Evolutionary conservation across 2,888 invertebrate genomes (phyloP).

Genomic region (Aromia moschata): DNA sequence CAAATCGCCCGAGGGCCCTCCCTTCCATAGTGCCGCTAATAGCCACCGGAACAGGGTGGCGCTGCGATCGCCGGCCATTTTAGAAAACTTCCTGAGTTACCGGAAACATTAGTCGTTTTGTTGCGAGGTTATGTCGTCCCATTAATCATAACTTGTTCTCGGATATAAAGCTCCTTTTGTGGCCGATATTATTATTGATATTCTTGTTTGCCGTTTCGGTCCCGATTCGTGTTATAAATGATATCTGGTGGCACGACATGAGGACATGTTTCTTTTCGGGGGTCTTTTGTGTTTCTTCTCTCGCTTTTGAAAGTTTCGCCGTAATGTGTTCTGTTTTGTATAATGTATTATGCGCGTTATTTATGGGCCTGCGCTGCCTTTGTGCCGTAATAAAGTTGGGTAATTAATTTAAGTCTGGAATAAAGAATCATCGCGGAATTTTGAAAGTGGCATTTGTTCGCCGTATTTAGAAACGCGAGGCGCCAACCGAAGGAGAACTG

Average conservation of each 20-base stretch:
- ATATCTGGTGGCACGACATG: slow-evolving; percentile 59
- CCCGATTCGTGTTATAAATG: slow-evolving; percentile 61
- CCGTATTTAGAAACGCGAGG: too few relatives aligned
- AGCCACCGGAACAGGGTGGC: slow-evolving; percentile 61
- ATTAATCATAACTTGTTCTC: slow-evolving; percentile 62
- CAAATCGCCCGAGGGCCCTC: slow-evolving; percentile 59
- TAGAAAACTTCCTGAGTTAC: slow-evolving; percentile 62
- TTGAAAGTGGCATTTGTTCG: background rate
- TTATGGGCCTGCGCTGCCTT: slow-evolving; percentile 40
- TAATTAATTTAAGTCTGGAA: slow-evolving; percentile 41
- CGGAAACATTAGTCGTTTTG: slow-evolving; percentile 63
- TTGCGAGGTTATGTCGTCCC: slow-evolving; percentile 59
- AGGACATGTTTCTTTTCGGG: slow-evolving; percentile 56
- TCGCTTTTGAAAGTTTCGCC: slow-evolving; percentile 42
- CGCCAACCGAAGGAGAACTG: too few relatives aligned
- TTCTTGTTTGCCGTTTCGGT: slow-evolving; percentile 61
- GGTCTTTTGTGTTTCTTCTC: slow-evolving; percentile 42
- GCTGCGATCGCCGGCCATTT: slow-evolving; percentile 57
- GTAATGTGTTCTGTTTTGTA: slow-evolving; percentile 42
- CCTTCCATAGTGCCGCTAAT: slow-evolving; percentile 62
- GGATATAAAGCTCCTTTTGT: slow-evolving; percentile 52
- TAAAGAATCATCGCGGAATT: slow-evolving; percentile 7
- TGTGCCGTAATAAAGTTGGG: slow-evolving; percentile 36
- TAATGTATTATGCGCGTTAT: slow-evolving; percentile 42
- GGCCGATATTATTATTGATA: slow-evolving; percentile 62